Evolutionary conservation across 2,113 vertebrate species (phyloP).

Genomic region (Bubo blakistoni): DNA sequence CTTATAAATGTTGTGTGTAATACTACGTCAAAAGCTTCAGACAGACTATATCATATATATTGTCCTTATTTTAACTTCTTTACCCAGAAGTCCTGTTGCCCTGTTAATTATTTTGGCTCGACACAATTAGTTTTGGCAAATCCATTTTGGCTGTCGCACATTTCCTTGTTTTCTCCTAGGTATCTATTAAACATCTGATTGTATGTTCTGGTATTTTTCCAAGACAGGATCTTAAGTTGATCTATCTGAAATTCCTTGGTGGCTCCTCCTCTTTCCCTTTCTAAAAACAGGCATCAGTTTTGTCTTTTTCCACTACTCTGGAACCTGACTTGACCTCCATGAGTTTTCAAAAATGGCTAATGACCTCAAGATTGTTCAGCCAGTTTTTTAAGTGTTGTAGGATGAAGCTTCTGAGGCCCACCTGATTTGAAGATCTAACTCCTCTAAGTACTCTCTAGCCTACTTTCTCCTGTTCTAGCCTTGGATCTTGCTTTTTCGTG

Average conservation of each 20-base stretch:
- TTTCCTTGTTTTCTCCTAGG: neutral
- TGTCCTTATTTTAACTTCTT: neutral
- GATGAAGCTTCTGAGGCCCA: neutral
- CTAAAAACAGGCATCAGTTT: neutral
- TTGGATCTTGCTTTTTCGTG: neutral
- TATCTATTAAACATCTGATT: neutral
- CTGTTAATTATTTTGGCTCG: neutral
- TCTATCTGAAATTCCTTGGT: neutral
- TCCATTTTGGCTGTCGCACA: neutral
- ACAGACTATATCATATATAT: neutral
- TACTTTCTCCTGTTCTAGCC: neutral
- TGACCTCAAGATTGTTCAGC: neutral
- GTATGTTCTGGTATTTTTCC: neutral
- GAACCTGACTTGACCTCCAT: slow-evolving; percentile 10
- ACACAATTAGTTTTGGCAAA: neutral
- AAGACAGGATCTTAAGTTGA: neutral
- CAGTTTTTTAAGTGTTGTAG: neutral
- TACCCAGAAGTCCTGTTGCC: neutral
- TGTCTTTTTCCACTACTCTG: neutral
- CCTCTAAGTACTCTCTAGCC: slow-evolving; percentile 29
- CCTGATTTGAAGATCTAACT: neutral
- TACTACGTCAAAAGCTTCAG: neutral
- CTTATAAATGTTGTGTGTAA: neutral
- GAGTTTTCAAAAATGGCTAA: neutral
- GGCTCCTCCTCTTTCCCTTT: neutral